Base-by-base conservation (phyloP, 2,797 vertebrate species). In the Oreortyx pictus region DNA sequence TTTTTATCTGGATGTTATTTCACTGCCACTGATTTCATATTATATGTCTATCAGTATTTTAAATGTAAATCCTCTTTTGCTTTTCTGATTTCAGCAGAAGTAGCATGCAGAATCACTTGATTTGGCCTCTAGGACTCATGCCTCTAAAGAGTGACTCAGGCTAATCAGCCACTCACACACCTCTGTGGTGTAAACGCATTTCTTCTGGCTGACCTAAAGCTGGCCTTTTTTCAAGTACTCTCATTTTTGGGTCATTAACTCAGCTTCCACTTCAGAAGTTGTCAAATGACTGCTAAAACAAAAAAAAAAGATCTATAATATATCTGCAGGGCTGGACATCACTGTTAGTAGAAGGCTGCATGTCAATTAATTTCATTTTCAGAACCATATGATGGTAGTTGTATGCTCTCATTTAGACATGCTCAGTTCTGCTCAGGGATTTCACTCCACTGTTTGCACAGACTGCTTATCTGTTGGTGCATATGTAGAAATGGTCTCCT, bases 321-420 rank as follows among this genome's bases (percentile, higher is more conserved):
- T 37, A 5, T 75, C 65, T 82, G 37, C 19, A 52, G 18, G 52
- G 18, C 3, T 64, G 35, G 79, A 67, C 25, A 41, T 80, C 61
- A 75, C 49, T 66, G 20, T 56, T 70, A 43, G 29, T 16, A 25
- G 25, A 71, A 86, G 88, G 29, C 25, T 79, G 29, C 22, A 86
- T 66, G 66, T 76, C 64, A 59, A 54, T 79, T 88, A 3, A 46
- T 37, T 81, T 68, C 3, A 50, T 73, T 79, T 25, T 33, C 43
- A 46, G 59, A 9, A 41, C 67, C 3, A 0, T 4, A 15, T 17
- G 4, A 7, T 6, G 14, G 15, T 39, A 75, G 3, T 2, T 9
- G 2, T 4, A 8, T 11, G 7, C 1, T 0, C 3, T 54, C 5
- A 27, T 68, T 35, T 24, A 41, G 43, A 77, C 62, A 23, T 17